Base-by-base conservation (phyloP, 2,797 vertebrate genomes). In the Australoheros facetus region DNA sequence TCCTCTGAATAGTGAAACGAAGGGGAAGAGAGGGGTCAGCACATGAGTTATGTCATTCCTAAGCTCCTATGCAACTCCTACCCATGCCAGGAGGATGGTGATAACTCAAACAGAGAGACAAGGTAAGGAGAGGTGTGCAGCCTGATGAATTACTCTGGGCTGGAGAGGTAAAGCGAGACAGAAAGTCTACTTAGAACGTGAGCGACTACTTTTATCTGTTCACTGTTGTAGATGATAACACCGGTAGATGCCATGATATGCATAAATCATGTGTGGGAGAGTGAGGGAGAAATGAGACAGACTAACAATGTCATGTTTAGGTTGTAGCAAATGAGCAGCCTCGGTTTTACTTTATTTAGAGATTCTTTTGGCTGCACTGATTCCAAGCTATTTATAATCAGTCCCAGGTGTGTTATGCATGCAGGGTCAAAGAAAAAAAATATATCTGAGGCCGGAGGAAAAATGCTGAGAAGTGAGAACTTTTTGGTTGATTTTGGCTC, bases 11-110 rank as follows among this genome's bases (percentile, higher is more conserved):
- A 45, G 58, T 72, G 53, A 73, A 39, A 66, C 45, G 34, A 56
- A 58, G 55, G 16, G 14, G 55, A 53, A 37, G 17, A 54, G 55
- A 4, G 69, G 55, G 28, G 59, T 82, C 57, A 60, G 21, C 72
- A 48, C 56, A 78, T 88, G 88, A 93, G 83, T 90, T 88, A 90
- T 90, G 77, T 87, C 90, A 94, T 94, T 94, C 92, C 92, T 90
- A 21, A 93, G 55, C 73, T 82, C n/a, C 16, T 88, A 91, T 87
- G 91, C 80, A 89, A 91, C 82, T 74, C 59, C 69, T 51, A 51
- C 26, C 59, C 72, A 80, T 78, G 81, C 79, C 84, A 89, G 87
- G 83, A 81, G 56, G 77, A 12, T 48, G 78, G 78, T 73, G 80
- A 90, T 85, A 90, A 89, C 73, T 87, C 78, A 81, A 77, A 79